Evolutionary conservation across 2,888 invertebrate genomes (phyloP), one percentile per base, ranked within the genome.

Genomic region (Empis stercorea): DNA sequence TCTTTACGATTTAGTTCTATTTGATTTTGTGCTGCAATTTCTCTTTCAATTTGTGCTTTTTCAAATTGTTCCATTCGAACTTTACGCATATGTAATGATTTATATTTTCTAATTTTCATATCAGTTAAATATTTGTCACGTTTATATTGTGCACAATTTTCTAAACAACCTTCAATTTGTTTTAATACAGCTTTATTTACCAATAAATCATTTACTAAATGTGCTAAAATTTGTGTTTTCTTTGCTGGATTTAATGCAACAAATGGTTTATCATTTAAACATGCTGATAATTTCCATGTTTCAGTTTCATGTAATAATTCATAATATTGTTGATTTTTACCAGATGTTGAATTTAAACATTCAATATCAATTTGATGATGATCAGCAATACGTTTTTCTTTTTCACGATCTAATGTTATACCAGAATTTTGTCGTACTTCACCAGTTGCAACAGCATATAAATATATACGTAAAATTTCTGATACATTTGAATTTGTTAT

Each of bases 101-200:
- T 83, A 71, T 71, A 89, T 82, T 92, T 92, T 63, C 94, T 76
- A 42, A 95, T 82, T 73, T 93, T 91, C 61, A 88, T 88, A 62
- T 96, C 96, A 59, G 93, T 76, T 50, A 92, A 76, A 76, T 94
- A 95, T 57, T 93, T 80, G 61, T 96, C 95, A 59, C 92, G 86
- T 63, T 85, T 83, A 56, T 89, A 76, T 59, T 86, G 88, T 52
- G 84, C 84, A 52, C 88, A 85, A 46, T 81, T 84, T 54, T 96
- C 95, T 43, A 96, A 74, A 50, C 85, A 83, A 30, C 77, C 81
- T 61, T 96, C 96, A 47, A 96, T 85, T 68, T 95, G 94, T 30
- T 86, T 76, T 59, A 88, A 74, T 54, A 95, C 87, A 10, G 87
- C 81, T 70, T 93, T 92, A 68, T 93, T 94, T 70, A 92, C 88